These are phyloP conservation scores for Eupeodes latifasciatus DNA, from an alignment of 2,888 invertebrate genomes.

Conservation along the genomic window DNA sequence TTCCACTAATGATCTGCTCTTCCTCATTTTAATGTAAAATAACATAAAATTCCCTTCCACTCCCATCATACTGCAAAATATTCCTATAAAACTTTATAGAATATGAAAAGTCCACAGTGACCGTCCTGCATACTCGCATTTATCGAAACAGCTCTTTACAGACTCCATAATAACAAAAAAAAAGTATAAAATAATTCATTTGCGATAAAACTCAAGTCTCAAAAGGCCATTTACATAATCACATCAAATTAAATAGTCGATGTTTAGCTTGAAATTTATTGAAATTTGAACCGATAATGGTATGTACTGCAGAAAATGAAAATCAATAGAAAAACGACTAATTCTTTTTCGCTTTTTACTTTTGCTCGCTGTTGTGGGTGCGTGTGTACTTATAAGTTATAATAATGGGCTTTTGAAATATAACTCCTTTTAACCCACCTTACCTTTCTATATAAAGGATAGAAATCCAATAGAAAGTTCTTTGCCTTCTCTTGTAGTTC, in stretches of 20 bases:
- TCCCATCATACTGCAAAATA: conserved; percentile 30
- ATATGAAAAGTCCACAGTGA: conserved; percentile 11
- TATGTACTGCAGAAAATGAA: conserved; percentile 37
- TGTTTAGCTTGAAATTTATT: conserved; percentile 65
- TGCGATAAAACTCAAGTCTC: conserved; percentile 61
- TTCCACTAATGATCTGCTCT: not conserved
- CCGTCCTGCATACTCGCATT: no score
- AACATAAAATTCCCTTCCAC: not conserved
- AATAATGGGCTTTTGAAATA: conserved; percentile 8
- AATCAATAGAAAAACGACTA: conserved; percentile 35
- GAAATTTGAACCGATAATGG: conserved; percentile 68
- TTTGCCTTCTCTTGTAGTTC: not conserved
- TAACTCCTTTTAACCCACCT: not conserved
- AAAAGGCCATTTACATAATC: conserved; percentile 66
- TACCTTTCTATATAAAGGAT: not conserved
- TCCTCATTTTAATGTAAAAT: not conserved
- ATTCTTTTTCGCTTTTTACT: conserved; percentile 1
- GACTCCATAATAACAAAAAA: not conserved
- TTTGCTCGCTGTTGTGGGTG: not conserved
- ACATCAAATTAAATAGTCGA: conserved; percentile 48
- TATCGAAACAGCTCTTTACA: conserved; percentile 30
- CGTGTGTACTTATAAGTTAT: not conserved
- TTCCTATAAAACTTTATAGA: conserved; percentile 38
- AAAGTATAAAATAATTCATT: conserved; percentile 53
- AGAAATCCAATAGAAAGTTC: not conserved